phyloP scores from a whole-genome alignment of 2,113 vertebrate species.

The Helogale parvula region DNA sequence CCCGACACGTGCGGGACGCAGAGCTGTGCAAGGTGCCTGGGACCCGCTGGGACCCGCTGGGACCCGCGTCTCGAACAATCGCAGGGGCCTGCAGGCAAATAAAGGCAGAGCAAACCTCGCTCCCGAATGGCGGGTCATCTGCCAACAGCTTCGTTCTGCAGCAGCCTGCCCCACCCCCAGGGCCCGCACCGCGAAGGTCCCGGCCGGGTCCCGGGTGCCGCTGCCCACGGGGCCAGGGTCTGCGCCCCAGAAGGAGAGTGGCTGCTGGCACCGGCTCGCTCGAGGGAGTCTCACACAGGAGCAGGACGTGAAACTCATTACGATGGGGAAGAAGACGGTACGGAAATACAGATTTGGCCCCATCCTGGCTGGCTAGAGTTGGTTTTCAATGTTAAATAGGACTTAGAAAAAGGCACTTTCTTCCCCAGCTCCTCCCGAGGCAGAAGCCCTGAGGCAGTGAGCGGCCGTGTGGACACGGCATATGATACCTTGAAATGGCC shows the following conservation, averaged over 20 bases:
- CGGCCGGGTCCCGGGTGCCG: too few relatives aligned
- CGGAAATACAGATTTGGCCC: background rate
- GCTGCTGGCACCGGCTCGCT: background rate
- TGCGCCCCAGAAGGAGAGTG: background rate
- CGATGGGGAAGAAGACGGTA: background rate
- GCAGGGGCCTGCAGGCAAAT: background rate
- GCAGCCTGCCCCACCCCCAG: too few relatives aligned
- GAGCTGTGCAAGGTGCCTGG: too few relatives aligned
- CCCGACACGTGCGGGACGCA: background rate
- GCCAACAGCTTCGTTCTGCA: background rate
- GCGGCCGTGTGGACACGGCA: background rate
- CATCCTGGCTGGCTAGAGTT: background rate
- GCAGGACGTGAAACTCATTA: background rate
- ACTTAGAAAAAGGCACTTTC: background rate
- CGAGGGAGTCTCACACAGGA: accelerated
- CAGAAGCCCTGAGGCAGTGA: background rate
- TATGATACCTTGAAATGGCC: background rate
- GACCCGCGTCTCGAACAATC: too few relatives aligned
- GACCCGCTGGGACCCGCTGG: too few relatives aligned
- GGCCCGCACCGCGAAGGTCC: background rate
- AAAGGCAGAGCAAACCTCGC: background rate
- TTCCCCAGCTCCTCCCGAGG: background rate
- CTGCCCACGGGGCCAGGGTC: background rate
- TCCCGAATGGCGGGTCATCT: background rate
- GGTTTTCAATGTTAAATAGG: background rate